These are phyloP conservation scores for Phrynocephalus vlangalii DNA, from an alignment of 2,797 vertebrate genomes.

Conservation along the genomic window DNA sequence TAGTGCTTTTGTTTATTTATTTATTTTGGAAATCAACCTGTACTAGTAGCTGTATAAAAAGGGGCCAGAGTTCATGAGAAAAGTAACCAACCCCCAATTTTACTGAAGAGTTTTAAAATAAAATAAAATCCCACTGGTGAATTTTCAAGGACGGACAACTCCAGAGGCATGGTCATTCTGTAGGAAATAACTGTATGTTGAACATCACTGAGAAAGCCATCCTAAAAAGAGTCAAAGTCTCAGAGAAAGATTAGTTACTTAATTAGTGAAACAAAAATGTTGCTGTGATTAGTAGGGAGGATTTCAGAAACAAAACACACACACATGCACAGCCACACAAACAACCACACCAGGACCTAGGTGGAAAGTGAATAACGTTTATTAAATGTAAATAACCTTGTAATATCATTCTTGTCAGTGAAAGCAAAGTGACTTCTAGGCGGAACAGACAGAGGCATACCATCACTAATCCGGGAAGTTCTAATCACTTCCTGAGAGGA, in stretches of 20 bases:
- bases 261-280: neutral
- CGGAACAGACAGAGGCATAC: conserved; percentile 10
- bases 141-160: neutral
- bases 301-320: neutral
- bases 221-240: neutral
- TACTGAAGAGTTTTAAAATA: neutral
- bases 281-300: neutral
- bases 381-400: conserved; percentile 19
- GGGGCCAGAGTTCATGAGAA: neutral
- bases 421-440: conserved; percentile 29
- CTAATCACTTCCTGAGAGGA: conserved; percentile 34
- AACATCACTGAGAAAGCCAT: neutral
- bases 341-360: neutral
- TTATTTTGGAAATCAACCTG: neutral
- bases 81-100: neutral
- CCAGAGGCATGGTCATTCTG: neutral
- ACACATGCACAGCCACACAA: too few species aligned
- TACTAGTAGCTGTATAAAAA: neutral
- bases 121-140: neutral
- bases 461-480: conserved; percentile 31
- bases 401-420: conserved; percentile 13
- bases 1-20: too few species aligned
- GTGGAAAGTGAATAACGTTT: neutral
- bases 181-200: neutral
- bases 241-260: neutral